A percentile compares a stretch with the other conserved stretches of the same genome.
Conservation (phyloP, 1,140 invertebrate genomes). For the Caerostris extrusa region DNA sequence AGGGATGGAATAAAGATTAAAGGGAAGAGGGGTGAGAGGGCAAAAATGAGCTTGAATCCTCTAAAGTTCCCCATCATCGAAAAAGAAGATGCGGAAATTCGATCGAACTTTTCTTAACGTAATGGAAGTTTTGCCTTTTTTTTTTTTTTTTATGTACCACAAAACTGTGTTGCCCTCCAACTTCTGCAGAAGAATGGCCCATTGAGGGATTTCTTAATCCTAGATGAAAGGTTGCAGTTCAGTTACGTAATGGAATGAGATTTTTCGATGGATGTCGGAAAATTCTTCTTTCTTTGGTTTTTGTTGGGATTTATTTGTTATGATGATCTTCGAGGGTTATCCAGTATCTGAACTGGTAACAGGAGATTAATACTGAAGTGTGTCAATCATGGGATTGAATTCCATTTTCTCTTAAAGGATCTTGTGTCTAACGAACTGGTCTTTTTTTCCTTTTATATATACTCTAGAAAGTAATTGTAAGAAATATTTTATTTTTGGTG, state of each 20-base stretch:
- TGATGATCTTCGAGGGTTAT: slow-evolving; percentile 29
- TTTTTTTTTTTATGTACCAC: slow-evolving; percentile 50
- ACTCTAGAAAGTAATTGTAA: background rate
- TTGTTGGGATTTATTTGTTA: slow-evolving; percentile 58
- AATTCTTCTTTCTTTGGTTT: background rate
- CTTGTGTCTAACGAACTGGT: background rate
- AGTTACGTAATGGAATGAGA: slow-evolving; percentile 75
- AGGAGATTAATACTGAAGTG: slow-evolving; percentile 2
- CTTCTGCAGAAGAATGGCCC: slow-evolving; percentile 19
- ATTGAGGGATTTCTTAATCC: slow-evolving; percentile 70
- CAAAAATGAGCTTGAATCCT: background rate
- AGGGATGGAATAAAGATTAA: background rate
- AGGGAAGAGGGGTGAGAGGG: background rate
- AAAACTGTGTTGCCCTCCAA: background rate
- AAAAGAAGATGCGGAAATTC: slow-evolving; percentile 67
- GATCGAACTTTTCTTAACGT: slow-evolving; percentile 68
- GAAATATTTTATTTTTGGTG: background rate
- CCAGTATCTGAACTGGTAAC: background rate
- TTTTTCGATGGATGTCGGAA: slow-evolving; percentile 55
- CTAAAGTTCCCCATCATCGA: slow-evolving; percentile 24
- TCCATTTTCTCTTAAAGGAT: background rate
- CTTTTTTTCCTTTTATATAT: background rate
- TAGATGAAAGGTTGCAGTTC: slow-evolving; percentile 75
- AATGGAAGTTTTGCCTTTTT: slow-evolving; percentile 62
- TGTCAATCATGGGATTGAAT: background rate